Percentiles rank a stretch among this genome's conserved stretches.
phyloP scores from a whole-genome alignment of 2,888 invertebrate species.

The Ganaspis brasiliensis region DNA sequence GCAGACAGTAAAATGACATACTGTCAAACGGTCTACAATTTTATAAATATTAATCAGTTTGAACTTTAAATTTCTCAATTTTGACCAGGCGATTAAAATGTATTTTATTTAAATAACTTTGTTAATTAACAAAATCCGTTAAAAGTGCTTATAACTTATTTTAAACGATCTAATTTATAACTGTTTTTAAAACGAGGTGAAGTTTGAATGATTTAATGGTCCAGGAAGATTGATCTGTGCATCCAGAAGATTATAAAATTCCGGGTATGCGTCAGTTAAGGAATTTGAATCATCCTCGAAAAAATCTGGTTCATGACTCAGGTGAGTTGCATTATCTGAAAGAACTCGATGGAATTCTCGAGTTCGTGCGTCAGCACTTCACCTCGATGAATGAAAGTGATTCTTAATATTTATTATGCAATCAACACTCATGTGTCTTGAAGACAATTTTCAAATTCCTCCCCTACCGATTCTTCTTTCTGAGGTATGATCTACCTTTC shows the following conservation, averaged over 20 bases:
- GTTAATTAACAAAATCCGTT: too few relatives aligned
- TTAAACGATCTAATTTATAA: too few relatives aligned
- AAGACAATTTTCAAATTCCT: slow-evolving; percentile 15
- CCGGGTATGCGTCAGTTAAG: slow-evolving; percentile 19
- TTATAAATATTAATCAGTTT: too few relatives aligned
- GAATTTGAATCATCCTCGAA: slow-evolving; percentile 26
- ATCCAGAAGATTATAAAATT: not conserved
- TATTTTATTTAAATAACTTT: too few relatives aligned
- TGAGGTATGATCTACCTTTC: not conserved
- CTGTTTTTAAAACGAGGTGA: too few relatives aligned
- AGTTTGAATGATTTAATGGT: too few relatives aligned
- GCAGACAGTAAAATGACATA: too few relatives aligned
- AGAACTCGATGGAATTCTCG: slow-evolving; percentile 32
- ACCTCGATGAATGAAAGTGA: slow-evolving; percentile 36
- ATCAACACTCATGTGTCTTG: slow-evolving; percentile 25
- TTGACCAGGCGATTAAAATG: too few relatives aligned
- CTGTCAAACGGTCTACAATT: too few relatives aligned
- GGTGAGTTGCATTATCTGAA: slow-evolving; percentile 29
- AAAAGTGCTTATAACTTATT: too few relatives aligned
- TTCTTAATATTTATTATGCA: slow-evolving; percentile 33
- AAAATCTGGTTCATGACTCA: slow-evolving; percentile 44
- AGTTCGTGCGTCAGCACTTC: slow-evolving; percentile 11
- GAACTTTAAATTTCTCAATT: too few relatives aligned
- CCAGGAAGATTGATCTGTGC: too few relatives aligned
- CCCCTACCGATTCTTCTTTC: not conserved